phyloP scores from a whole-genome alignment of 2,888 invertebrate species.

The Deroplatys truncata region DNA sequence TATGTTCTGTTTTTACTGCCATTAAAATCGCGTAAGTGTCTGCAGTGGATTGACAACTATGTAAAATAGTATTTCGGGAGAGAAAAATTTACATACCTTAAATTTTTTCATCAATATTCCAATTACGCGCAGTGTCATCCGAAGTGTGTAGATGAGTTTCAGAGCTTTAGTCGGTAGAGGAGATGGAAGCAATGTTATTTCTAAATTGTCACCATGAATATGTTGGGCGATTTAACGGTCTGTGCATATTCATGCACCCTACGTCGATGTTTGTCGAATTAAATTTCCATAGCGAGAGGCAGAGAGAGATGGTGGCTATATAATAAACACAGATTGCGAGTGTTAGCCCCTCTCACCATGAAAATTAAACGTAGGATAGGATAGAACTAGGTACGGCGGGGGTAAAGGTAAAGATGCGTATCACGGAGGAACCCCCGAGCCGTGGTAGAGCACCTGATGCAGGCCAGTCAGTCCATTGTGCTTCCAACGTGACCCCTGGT shows the following conservation, averaged over 20 bases:
- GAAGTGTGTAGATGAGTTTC: background rate
- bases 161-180: no score
- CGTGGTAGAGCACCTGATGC: no score
- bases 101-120: no score
- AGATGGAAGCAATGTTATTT: background rate
- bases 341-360: background rate
- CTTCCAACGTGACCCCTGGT: no score
- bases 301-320: background rate
- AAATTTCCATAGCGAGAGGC: background rate
- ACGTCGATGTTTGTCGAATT: background rate
- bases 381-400: background rate
- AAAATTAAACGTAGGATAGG: background rate
- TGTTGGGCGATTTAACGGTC: background rate
- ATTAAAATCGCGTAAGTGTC: no score
- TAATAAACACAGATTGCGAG: background rate
- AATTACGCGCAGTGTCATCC: background rate
- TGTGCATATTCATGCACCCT: background rate
- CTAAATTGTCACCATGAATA: background rate
- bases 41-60: no score
- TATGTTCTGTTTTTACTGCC: no score
- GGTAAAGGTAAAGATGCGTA: no score
- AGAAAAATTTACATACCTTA: no score
- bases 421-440: no score
- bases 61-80: no score
- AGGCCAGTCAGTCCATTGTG: no score